Conservation (phyloP, 53 echinoderm and acorn worm genomes). For the Henricia sp. region DNA sequence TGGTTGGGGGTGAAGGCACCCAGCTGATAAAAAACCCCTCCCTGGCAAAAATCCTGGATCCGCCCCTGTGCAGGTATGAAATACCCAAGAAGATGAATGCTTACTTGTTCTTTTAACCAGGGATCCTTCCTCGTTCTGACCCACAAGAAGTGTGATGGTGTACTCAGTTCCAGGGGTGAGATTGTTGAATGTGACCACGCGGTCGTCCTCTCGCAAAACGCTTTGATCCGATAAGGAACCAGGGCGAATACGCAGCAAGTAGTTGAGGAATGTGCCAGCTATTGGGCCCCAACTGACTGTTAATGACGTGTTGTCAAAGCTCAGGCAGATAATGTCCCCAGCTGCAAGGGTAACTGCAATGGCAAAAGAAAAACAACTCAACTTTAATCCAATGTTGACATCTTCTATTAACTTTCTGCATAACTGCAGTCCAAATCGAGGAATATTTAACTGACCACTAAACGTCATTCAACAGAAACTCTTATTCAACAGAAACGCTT, state of each 20-base stretch:
- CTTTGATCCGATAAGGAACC: not conserved
- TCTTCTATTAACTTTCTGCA: too few species aligned
- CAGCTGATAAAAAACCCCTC: too few species aligned
- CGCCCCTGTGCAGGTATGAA: not conserved
- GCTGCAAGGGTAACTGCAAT: slow-evolving; percentile 9
- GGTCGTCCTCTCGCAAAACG: not conserved
- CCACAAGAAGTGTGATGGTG: slow-evolving; percentile 49
- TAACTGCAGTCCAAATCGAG: too few species aligned
- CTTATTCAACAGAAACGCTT: too few species aligned
- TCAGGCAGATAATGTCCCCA: slow-evolving; percentile 45
- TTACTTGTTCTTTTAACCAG: slow-evolving; percentile 49
- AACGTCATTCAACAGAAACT: too few species aligned
- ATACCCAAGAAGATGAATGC: not conserved
- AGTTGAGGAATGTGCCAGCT: not conserved
- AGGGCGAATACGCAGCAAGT: slow-evolving; percentile 29
- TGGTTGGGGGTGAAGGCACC: too few species aligned
- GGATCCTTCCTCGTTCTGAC: slow-evolving; percentile 13
- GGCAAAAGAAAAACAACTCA: too few species aligned
- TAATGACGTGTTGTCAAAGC: slow-evolving; percentile 28
- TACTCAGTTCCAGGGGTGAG: slow-evolving; percentile 71
- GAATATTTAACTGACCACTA: too few species aligned
- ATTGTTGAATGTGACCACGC: slow-evolving; percentile 38
- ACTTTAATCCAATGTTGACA: too few species aligned
- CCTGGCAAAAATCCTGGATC: too few species aligned
- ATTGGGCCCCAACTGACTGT: slow-evolving; percentile 54